Evolutionary conservation across 92 coral and sea anemone genomes (phyloP), one percentile per base, ranked within the genome.

Genomic region (Palythoa heliodiscus): DNA sequence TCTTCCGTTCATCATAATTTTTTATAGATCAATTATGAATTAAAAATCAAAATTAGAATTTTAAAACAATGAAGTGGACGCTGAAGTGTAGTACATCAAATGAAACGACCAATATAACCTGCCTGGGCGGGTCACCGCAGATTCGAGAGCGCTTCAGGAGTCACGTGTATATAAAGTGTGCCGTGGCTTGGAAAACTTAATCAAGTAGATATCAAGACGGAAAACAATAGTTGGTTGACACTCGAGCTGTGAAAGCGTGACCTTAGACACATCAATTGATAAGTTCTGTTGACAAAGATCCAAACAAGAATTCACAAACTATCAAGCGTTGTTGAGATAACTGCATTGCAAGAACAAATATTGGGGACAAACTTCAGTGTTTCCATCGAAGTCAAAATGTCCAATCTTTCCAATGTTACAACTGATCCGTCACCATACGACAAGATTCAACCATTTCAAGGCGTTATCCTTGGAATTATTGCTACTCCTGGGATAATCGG

Each of bases 401-500:
- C 73, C 11, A 14, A 29, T 63, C 20, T 48, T 57, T 23, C 75
- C 37, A 66, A 47, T 12, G 3, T 20, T 11, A 82, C 88, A 70
- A 68, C 92, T 14, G 84, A 63, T 24, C 66, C 60, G 24, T 63
- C 79, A 12, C 69, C 61, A 4, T 66, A 86, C 64, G 91, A 83
- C 39, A 85, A 53, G 43, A 70, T 79, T 64, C 77, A 38, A 47
- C 52, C 86, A 1, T 82, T 71, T 70, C 91, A 90, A 35, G 92
- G 78, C 16, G 86, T 83, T 6, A 63, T 83, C 67, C 78, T 90
- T 17, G 88, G 71, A 47, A 72, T 90, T 0, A 53, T 87, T 64
- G 76, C 93, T 6, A 71, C 78, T 38, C 68, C 92, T 3, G 98
- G 98, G 39, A 82, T 94, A 43, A 39, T 94, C 14, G 98, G 92